phyloP scores from a whole-genome alignment of 2,113 vertebrate species.

The Grus americana region DNA sequence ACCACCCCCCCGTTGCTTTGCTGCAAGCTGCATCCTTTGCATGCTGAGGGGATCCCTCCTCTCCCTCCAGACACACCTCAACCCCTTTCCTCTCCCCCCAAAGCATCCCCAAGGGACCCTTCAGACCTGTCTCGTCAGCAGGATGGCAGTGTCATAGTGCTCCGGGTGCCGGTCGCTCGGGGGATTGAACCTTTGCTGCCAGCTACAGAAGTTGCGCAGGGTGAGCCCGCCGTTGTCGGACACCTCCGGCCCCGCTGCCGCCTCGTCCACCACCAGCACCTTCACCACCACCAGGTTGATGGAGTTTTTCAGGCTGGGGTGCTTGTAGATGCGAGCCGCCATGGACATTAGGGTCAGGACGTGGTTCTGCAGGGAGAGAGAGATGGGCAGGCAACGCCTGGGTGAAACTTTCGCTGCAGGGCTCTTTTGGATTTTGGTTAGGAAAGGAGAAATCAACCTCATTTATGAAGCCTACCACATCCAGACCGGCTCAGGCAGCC shows the following conservation, averaged over 20 bases:
- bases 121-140: slow-evolving; percentile 93
- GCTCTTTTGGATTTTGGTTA: background rate
- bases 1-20: fast-evolving
- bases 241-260: slow-evolving; percentile 79
- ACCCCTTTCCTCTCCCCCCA: fast-evolving
- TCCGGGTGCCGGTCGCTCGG: slow-evolving; percentile 87
- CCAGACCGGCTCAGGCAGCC: background rate
- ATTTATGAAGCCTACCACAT: background rate
- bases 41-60: fast-evolving
- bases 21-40: background rate
- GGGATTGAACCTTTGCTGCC: slow-evolving; percentile 92
- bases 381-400: background rate
- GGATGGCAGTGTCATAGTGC: slow-evolving; percentile 92
- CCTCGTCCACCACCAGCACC: slow-evolving; percentile 87
- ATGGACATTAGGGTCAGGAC: slow-evolving; percentile 90
- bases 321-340: slow-evolving; percentile 89
- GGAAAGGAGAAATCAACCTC: background rate
- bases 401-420: fast-evolving
- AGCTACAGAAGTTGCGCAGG: slow-evolving; percentile 92
- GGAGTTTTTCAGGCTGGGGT: slow-evolving; percentile 92
- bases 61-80: fast-evolving
- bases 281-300: slow-evolving; percentile 91
- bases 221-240: slow-evolving; percentile 88
- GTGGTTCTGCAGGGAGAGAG: slow-evolving; percentile 79
- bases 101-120: background rate